Evolutionary conservation across 2,888 invertebrate genomes (phyloP), one percentile per base, ranked within the genome.

Genomic region (Bedellia somnulentella): DNA sequence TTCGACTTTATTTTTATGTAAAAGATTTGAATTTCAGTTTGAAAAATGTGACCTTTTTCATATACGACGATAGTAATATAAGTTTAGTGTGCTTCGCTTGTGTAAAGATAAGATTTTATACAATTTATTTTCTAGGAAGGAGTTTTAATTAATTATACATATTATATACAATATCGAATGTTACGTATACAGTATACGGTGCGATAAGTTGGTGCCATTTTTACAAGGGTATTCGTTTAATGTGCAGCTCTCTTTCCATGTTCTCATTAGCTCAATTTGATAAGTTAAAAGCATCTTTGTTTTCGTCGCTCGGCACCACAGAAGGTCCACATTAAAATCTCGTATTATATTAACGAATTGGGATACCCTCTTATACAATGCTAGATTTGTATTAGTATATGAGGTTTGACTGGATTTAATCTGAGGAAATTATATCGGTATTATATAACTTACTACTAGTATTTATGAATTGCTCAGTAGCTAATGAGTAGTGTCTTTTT

Each of bases 171-270:
- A 58, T 71, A 68, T 71, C 61, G 63, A 71, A 71, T 31, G 70
- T 73, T 71, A 70, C 67, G 66, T 73, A 71, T 64, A 62, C 73
- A 70, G 75, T 71, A 70, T 68, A 70, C 71, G 75, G 75, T 75
- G 75, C 75, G 75, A 67, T 68, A 64, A 68, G 71, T 73, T 73
- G 75, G 75, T 75, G 75, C 75, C 75, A 75, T 75, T 73, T 68
- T 70, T 75, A 73, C 73, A 73, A 71, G 70, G 73, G 70, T 66
- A 64, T 68, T 62, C 63, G 68, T 67, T 64, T 53, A 56, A 50
- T 31, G 16, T 12, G 18, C 23, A 16, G 30, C 29, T 26, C 33
- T 33, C 29, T 33, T 29, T 16, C 11, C 22, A 13, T 9, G 5
- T 5, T n/a, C n/a, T 22, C 22, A 15, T 24, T 31, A 24, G 28